Evolutionary conservation across 2,113 vertebrate genomes (phyloP).

Genomic region (Rhabdornis inornatus): DNA sequence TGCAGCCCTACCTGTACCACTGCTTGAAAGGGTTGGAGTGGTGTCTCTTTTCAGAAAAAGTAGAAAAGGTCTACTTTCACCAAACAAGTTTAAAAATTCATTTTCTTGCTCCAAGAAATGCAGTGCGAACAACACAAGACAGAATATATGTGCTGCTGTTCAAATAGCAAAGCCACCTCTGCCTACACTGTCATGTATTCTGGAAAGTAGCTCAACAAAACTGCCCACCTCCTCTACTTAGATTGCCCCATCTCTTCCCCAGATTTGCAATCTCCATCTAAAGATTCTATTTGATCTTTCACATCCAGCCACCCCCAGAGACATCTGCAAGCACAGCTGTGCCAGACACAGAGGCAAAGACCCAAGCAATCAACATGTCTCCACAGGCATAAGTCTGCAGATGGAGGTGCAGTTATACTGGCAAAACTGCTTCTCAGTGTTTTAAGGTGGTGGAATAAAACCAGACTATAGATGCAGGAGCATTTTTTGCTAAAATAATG

Average conservation of each 20-base stretch:
- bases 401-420: neutral
- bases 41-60: too few relatives aligned
- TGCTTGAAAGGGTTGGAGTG: neutral
- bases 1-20: neutral
- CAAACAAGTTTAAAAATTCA: fast-evolving
- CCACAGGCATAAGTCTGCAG: neutral
- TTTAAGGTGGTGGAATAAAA: neutral
- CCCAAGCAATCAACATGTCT: neutral
- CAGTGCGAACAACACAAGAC: neutral
- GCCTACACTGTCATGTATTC: neutral
- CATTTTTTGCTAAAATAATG: neutral
- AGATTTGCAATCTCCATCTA: neutral
- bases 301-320: neutral
- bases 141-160: fast-evolving
- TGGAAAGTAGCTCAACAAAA: neutral
- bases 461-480: neutral
- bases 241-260: neutral
- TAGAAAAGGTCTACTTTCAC: neutral
- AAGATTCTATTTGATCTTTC: neutral
- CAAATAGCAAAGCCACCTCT: neutral
- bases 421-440: constrained; percentile 14
- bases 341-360: neutral
- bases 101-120: neutral
- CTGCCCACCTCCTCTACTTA: neutral
- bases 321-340: neutral